These are phyloP conservation scores for Galeruca laticollis DNA, from an alignment of 2,888 invertebrate species.

Conservation along the genomic window DNA sequence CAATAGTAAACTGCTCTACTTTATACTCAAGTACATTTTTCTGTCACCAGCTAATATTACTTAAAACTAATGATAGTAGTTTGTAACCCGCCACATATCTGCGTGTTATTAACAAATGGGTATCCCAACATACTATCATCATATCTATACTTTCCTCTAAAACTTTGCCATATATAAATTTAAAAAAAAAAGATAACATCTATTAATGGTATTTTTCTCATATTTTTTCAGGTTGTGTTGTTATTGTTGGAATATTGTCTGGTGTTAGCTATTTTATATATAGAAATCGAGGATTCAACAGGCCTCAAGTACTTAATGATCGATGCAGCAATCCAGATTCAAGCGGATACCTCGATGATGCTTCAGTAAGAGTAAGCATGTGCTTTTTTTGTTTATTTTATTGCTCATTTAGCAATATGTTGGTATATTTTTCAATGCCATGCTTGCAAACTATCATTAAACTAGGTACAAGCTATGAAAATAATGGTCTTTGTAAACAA, in stretches of 20 bases:
- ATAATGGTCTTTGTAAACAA: too few relatives aligned
- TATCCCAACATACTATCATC: too few relatives aligned
- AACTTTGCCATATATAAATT: too few relatives aligned
- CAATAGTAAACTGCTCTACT: too few relatives aligned
- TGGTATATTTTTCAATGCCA: constrained; percentile 2
- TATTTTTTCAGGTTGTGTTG: constrained; percentile 69
- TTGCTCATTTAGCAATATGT: constrained; percentile 45
- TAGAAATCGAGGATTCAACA: constrained; percentile 80
- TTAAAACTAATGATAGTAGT: too few relatives aligned
- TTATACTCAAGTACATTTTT: too few relatives aligned
- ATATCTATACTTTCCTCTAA: too few relatives aligned
- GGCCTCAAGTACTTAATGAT: constrained; percentile 85
- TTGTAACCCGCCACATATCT: too few relatives aligned
- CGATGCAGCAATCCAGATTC: constrained; percentile 88
- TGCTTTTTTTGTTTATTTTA: constrained; percentile 51
- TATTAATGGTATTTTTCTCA: background rate
- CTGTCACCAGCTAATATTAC: too few relatives aligned
- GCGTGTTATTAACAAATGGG: too few relatives aligned
- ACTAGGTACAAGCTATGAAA: background rate
- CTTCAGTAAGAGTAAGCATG: constrained; percentile 82
- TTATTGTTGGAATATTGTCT: constrained; percentile 74
- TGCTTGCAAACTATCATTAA: background rate
- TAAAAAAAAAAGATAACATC: too few relatives aligned
- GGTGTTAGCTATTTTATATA: constrained; percentile 78
- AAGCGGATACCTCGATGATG: constrained; percentile 88